Evolutionary conservation across 2,113 vertebrate species (phyloP), one percentile per base, ranked within the genome.

Genomic region (Leucoraja erinaceus): DNA sequence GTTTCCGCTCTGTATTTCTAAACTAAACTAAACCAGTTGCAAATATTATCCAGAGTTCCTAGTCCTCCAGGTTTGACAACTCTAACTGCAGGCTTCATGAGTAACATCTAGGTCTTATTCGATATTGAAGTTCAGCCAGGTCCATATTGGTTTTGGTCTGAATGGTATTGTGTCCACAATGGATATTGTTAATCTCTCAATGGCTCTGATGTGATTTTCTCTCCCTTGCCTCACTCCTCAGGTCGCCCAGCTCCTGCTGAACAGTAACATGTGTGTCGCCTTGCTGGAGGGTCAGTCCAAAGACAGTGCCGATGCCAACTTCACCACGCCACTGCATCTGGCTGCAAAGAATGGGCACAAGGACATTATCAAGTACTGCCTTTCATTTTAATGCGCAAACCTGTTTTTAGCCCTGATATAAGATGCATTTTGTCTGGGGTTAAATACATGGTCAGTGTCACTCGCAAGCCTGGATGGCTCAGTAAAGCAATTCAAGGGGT

Each of bases 291-390:
- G 98, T 0, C 97, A 98, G 70, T 97, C 97, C 92, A 99, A 98
- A 94, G 98, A 99, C 93, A 94, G 95, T 0, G 96, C 96, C 0
- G 98, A 99, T 95, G 97, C 98, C 1, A 97, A 97, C 95, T 98
- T 97, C 94, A 99, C 98, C 94, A 99, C 98, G 0, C 98, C 98
- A 0, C 96, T 99, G 75, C 98, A 99, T 94, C 95, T 99, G 94
- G 98, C 98, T 63, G 98, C 98, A 93, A 98, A 98, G 94, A 99
- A 99, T 0, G 98, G 98, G 77, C 98, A 99, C 94, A 97, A 97
- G 93, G 98, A 99, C 95, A 96, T 99, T 93, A 98, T 99, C 94
- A 96, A 97, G 98, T 99, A 95, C 95, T 93, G 59, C 8, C 47
- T 54, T 6, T 63, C 31, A 61, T 93, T 56, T 75, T 56, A 54